Evolutionary conservation across 2,797 vertebrate species (phyloP).

Genomic region (Centropyge bicolor): DNA sequence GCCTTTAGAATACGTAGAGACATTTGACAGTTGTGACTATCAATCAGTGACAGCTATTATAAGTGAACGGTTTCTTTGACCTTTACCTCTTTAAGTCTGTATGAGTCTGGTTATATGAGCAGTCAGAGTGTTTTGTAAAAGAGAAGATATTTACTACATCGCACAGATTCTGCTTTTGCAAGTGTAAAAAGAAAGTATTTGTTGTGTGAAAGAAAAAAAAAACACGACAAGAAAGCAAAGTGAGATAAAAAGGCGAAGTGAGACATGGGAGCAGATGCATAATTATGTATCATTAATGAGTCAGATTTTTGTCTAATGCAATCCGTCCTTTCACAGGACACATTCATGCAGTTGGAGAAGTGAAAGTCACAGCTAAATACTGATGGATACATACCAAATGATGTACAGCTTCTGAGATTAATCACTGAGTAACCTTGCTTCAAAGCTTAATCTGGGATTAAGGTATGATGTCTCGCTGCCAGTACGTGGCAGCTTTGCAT

Average conservation of each 20-base stretch:
- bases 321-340: slow-evolving; percentile 21
- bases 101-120: neutral
- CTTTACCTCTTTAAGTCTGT: neutral
- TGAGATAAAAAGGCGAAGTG: slow-evolving; percentile 8
- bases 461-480: slow-evolving; percentile 55
- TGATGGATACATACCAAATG: slow-evolving; percentile 55
- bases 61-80: neutral
- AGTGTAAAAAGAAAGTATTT: neutral
- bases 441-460: slow-evolving; percentile 69
- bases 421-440: slow-evolving; percentile 64
- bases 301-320: slow-evolving; percentile 23
- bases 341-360: slow-evolving; percentile 25
- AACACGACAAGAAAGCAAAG: neutral
- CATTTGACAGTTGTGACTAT: neutral
- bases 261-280: neutral
- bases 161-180: slow-evolving; percentile 1
- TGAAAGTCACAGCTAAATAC: slow-evolving; percentile 48
- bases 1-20: neutral
- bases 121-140: neutral
- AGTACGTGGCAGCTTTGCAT: slow-evolving; percentile 41
- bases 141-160: neutral
- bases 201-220: neutral
- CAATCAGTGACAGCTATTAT: neutral
- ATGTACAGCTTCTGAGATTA: slow-evolving; percentile 55
- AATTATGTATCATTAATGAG: slow-evolving; percentile 33